These are phyloP conservation scores for Belonocnema kinseyi DNA, from an alignment of 1,140 invertebrate species.

Conservation along the genomic window DNA sequence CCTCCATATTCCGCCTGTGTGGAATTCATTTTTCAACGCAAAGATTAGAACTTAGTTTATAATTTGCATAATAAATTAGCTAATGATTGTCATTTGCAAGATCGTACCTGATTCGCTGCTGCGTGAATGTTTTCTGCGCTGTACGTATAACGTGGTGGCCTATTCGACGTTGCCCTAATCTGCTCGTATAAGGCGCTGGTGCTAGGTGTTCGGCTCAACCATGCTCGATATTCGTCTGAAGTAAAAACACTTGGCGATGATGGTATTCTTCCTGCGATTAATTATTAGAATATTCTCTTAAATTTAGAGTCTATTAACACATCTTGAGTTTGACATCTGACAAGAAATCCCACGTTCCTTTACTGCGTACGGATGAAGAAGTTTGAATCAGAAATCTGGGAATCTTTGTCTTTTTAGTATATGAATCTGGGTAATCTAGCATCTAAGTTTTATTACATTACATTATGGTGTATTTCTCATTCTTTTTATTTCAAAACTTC, in stretches of 20 bases:
- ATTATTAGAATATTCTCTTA: background rate
- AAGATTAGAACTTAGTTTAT: background rate
- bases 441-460: too few relatives aligned
- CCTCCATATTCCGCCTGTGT: constrained; percentile 70
- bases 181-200: constrained; percentile 95
- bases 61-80: too few relatives aligned
- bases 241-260: constrained; percentile 88
- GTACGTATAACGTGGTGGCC: constrained; percentile 87
- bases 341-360: constrained; percentile 3
- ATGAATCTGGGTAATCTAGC: too few relatives aligned
- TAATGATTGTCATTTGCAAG: background rate
- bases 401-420: too few relatives aligned
- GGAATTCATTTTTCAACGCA: constrained; percentile 18
- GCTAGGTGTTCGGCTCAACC: constrained; percentile 91
- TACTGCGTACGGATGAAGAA: background rate
- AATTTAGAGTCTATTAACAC: background rate
- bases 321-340: background rate
- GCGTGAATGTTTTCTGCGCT: constrained; percentile 93
- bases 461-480: too few relatives aligned
- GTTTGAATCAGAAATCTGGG: too few relatives aligned
- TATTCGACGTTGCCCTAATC: constrained; percentile 84
- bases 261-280: constrained; percentile 76
- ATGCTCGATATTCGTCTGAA: constrained; percentile 92
- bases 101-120: constrained; percentile 83
- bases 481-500: too few relatives aligned